Percentiles rank a stretch among this genome's conserved stretches.
Evolutionary conservation across 2,888 invertebrate genomes (phyloP).

Genomic region (Schrankia costaestrigalis): DNA sequence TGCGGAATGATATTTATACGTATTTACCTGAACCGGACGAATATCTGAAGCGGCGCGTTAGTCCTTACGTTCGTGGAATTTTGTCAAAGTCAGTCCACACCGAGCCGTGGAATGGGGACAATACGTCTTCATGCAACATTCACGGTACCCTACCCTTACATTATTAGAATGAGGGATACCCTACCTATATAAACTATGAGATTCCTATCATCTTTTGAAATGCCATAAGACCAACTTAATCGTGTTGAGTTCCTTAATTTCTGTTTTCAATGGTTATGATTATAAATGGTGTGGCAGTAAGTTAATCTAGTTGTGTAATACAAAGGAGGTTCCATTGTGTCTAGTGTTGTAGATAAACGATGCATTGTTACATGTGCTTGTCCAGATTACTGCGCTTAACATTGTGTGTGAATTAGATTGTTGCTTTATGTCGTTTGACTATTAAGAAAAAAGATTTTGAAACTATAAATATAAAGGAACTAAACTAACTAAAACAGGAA

Average conservation of each 20-base stretch:
- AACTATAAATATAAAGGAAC: too few species aligned
- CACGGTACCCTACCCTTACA: conserved; percentile 53
- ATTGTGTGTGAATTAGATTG: too few species aligned
- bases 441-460: too few species aligned
- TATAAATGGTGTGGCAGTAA: conserved; percentile 9
- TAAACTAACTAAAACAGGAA: too few species aligned
- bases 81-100: conserved; percentile 62
- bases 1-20: conserved; percentile 22
- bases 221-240: conserved; percentile 24
- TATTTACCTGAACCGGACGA: conserved; percentile 24
- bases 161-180: conserved; percentile 54
- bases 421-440: too few species aligned
- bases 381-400: too few species aligned
- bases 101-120: conserved; percentile 52
- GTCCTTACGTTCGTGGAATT: conserved; percentile 47
- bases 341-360: conserved; percentile 16
- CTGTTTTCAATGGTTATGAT: conserved; percentile 4
- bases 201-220: conserved; percentile 44
- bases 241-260: conserved; percentile 21
- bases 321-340: conserved; percentile 22
- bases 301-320: conserved; percentile 14
- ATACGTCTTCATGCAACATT: conserved; percentile 69
- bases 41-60: conserved; percentile 20
- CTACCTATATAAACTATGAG: conserved; percentile 54
- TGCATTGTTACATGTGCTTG: conserved; percentile 20